Evolutionary conservation across 1,140 invertebrate species (phyloP).

Genomic region (Calycopis cecrops): DNA sequence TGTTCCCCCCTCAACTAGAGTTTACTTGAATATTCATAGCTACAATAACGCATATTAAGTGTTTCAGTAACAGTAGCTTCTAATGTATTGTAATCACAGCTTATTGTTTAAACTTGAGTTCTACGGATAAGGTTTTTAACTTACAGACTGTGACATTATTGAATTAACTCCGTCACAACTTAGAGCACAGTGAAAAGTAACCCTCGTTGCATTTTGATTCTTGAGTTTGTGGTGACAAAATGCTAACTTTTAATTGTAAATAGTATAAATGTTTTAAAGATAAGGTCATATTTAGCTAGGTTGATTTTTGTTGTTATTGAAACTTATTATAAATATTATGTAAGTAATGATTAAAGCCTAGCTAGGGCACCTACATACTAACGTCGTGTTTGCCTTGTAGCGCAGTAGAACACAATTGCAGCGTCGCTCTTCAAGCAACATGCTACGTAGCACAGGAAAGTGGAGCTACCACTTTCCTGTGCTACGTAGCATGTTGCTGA

Average conservation of each 20-base stretch:
- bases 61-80: constrained; percentile 23
- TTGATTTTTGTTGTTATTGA: constrained; percentile 75
- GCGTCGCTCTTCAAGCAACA: too few relatives aligned
- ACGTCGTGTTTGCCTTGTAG: too few relatives aligned
- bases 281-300: constrained; percentile 70
- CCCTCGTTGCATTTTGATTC: constrained; percentile 71
- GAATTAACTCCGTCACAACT: constrained; percentile 59
- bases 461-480: too few relatives aligned
- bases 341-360: too few relatives aligned
- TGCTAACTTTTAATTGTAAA: constrained; percentile 72
- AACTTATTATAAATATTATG: constrained; percentile 35
- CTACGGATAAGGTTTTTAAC: constrained; percentile 14
- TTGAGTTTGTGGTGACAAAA: constrained; percentile 66
- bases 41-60: constrained; percentile 20
- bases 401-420: too few relatives aligned
- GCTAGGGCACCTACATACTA: too few relatives aligned
- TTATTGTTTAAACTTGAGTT: constrained; percentile 16
- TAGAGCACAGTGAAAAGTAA: constrained; percentile 66
- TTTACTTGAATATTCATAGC: constrained; percentile 17
- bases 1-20: too few relatives aligned
- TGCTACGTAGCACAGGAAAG: too few relatives aligned
- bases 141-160: constrained; percentile 32
- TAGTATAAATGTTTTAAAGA: constrained; percentile 73
- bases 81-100: constrained; percentile 14
- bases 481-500: too few relatives aligned